Evolutionary conservation across 1,140 invertebrate genomes (phyloP).

Genomic region (Drosophila baimaii): DNA sequence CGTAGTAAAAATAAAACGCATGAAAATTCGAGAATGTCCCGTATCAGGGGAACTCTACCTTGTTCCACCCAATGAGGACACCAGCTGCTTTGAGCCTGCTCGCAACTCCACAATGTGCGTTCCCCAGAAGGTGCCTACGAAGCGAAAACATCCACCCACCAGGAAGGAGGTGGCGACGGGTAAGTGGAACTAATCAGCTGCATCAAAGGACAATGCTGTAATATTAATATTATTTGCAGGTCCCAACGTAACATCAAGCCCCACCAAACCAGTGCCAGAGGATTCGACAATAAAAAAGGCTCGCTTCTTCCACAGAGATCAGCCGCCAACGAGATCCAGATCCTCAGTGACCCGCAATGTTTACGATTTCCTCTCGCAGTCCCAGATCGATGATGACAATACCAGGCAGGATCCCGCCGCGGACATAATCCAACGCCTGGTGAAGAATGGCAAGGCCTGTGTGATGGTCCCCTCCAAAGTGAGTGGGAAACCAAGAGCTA

Average conservation of each 20-base stretch:
- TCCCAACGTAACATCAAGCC: background rate
- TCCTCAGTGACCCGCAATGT: conserved; percentile 60
- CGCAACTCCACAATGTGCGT: conserved; percentile 56
- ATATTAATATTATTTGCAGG: background rate
- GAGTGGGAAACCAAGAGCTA: conserved; percentile 37
- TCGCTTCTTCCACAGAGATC: conserved; percentile 63
- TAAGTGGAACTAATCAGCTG: background rate
- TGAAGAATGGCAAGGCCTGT: conserved; percentile 59
- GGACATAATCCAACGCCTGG: conserved; percentile 71
- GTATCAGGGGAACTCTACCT: background rate
- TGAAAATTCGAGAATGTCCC: conserved; percentile 5
- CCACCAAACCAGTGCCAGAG: background rate
- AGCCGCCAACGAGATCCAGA: conserved; percentile 23
- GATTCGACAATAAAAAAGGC: background rate
- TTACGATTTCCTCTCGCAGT: conserved; percentile 75
- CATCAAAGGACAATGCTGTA: too few species aligned
- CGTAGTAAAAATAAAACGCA: conserved; percentile 48
- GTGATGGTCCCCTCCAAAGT: conserved; percentile 43
- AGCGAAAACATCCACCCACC: background rate
- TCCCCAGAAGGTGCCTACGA: background rate
- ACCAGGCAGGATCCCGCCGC: conserved; percentile 58
- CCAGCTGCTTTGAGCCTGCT: conserved; percentile 38
- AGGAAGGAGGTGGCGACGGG: background rate
- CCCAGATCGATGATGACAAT: conserved; percentile 57
- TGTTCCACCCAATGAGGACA: background rate